Evolutionary conservation across 2,113 vertebrate species (phyloP).

Genomic region (Ibidorhyncha struthersii): DNA sequence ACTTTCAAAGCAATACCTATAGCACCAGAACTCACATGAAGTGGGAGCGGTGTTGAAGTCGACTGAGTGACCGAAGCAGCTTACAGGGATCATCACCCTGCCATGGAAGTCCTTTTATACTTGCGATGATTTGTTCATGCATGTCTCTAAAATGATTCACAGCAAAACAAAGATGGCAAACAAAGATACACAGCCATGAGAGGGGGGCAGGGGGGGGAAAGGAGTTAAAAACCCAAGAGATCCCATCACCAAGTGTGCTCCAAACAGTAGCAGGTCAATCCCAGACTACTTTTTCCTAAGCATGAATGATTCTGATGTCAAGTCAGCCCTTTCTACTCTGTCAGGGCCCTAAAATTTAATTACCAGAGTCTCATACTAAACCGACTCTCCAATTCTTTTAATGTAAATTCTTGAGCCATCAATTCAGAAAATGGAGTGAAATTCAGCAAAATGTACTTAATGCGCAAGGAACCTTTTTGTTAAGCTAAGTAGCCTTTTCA

Average conservation of each 20-base stretch:
- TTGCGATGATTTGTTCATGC: constrained; percentile 96
- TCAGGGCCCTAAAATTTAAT: background rate
- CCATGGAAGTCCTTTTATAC: constrained; percentile 95
- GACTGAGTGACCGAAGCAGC: constrained; percentile 91
- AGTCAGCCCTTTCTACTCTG: background rate
- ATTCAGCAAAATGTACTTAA: background rate
- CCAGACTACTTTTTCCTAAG: constrained; percentile 35
- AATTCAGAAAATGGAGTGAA: background rate
- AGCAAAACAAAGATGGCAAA: constrained; percentile 35
- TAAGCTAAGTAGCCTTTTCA: background rate
- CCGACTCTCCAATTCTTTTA: background rate
- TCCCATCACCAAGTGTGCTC: constrained; percentile 31
- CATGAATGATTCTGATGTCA: background rate
- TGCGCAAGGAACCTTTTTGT: background rate
- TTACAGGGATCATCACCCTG: constrained; percentile 92
- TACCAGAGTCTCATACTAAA: background rate
- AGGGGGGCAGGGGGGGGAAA: background rate
- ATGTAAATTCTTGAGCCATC: background rate
- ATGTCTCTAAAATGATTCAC: constrained; percentile 83
- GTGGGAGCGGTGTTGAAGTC: constrained; percentile 85
- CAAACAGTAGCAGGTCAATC: background rate
- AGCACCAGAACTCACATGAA: constrained; percentile 88
- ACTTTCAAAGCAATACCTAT: background rate
- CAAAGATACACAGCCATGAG: constrained; percentile 13
- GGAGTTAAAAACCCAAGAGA: constrained; percentile 24